Conservation (phyloP, 2,888 invertebrate species). For the Caenorhabditis macrosperma region DNA sequence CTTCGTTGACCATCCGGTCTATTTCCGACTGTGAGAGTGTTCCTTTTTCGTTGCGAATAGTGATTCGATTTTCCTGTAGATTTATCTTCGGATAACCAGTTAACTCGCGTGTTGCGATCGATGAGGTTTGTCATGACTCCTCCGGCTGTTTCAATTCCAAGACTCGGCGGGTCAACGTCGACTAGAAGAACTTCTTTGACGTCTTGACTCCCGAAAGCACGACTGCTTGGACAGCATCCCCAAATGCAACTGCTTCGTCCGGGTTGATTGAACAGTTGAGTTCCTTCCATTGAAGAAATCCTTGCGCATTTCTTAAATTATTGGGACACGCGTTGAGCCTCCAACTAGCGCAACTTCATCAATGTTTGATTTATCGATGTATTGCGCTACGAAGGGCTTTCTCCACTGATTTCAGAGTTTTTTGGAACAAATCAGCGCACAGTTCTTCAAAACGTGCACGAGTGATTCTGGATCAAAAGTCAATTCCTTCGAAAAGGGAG, state of each 20-base stretch:
- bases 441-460: slow-evolving; percentile 97
- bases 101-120: slow-evolving; percentile 84
- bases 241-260: slow-evolving; percentile 96
- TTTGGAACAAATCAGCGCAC: slow-evolving; percentile 94
- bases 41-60: slow-evolving; percentile 84
- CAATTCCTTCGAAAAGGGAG: slow-evolving; percentile 93
- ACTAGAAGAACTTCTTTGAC: slow-evolving; percentile 84
- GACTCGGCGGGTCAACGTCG: slow-evolving; percentile 92
- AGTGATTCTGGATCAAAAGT: slow-evolving; percentile 96
- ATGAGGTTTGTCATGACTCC: slow-evolving; percentile 94
- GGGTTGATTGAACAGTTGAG: slow-evolving; percentile 94
- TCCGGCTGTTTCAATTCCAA: slow-evolving; percentile 93
- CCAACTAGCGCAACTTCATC: slow-evolving; percentile 85
- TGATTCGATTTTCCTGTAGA: slow-evolving; percentile 77
- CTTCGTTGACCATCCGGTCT: slow-evolving; percentile 89
- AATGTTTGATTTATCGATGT: slow-evolving; percentile 88
- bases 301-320: slow-evolving; percentile 95
- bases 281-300: slow-evolving; percentile 89
- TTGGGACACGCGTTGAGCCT: slow-evolving; percentile 96
- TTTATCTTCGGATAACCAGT: too few species aligned
- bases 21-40: slow-evolving; percentile 94
- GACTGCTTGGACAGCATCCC: slow-evolving; percentile 83
- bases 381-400: slow-evolving; percentile 95
- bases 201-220: slow-evolving; percentile 63
- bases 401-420: slow-evolving; percentile 96